Evolutionary conservation across 2,888 invertebrate genomes (phyloP).

Genomic region (Koerneria pararmatus): DNA sequence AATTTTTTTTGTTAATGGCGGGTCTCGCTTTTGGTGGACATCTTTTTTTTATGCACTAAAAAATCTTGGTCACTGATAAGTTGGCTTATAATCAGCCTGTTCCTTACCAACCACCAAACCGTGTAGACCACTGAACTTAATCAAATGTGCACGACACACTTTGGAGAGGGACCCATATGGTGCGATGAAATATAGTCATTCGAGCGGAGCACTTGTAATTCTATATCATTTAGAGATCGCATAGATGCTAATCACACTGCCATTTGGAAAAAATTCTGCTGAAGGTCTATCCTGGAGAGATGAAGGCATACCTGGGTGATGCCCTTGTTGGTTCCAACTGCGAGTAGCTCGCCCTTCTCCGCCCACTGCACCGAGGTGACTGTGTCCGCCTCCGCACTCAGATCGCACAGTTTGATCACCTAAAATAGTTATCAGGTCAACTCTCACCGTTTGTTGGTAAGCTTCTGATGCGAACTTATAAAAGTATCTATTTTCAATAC

Average conservation of each 20-base stretch:
- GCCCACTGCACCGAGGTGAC: constrained; percentile 99
- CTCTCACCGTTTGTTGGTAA: neutral
- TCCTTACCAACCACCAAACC: too few relatives aligned
- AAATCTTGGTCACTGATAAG: too few relatives aligned
- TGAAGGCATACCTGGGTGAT: constrained; percentile 39
- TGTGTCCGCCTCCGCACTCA: constrained; percentile 80
- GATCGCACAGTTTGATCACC: constrained; percentile 87
- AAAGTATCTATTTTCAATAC: neutral
- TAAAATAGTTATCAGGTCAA: constrained; percentile 35
- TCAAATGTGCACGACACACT: neutral
- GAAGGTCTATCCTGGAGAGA: neutral
- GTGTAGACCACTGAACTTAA: neutral
- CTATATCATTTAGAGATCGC: too few relatives aligned
- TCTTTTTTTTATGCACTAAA: too few relatives aligned
- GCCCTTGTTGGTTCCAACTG: constrained; percentile 77
- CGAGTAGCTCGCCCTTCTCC: constrained; percentile 89
- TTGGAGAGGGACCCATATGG: neutral
- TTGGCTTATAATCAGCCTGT: too few relatives aligned
- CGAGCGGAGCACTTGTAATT: too few relatives aligned
- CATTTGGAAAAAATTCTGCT: neutral
- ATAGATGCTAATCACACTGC: too few relatives aligned
- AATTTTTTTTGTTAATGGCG: too few relatives aligned
- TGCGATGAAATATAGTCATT: neutral
- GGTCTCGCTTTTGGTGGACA: too few relatives aligned
- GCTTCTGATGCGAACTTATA: neutral